phyloP scores from a whole-genome alignment of 30 jellyfish, hydroid and myxozoan species.

The Turritopsis dohrnii region DNA sequence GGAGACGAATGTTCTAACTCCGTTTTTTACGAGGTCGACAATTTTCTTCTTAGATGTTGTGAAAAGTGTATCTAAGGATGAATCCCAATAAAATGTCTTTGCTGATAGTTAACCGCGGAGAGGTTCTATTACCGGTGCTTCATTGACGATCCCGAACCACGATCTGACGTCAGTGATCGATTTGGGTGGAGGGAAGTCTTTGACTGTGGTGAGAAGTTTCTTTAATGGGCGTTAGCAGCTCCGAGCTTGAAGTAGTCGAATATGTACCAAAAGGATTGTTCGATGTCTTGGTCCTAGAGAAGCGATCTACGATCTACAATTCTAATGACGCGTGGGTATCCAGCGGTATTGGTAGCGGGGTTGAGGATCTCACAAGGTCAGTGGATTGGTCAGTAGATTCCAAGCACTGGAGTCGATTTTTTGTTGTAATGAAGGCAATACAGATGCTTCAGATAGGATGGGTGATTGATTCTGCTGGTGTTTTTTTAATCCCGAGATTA shows the following conservation, averaged over 20 bases:
- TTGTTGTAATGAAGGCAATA: too few species aligned
- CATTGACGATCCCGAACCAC: constrained; percentile 65
- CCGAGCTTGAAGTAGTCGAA: constrained; percentile 32
- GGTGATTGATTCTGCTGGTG: too few species aligned
- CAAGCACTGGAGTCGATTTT: too few species aligned
- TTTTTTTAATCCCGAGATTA: too few species aligned
- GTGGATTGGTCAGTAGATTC: too few species aligned
- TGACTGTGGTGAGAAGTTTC: neutral
- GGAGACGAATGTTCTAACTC: constrained; percentile 35
- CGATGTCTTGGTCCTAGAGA: constrained; percentile 33
- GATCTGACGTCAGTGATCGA: constrained; percentile 36
- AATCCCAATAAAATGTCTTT: too few species aligned
- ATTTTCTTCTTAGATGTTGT: constrained; percentile 20
- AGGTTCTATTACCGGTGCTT: neutral
- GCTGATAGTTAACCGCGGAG: neutral
- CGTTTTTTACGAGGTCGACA: constrained; percentile 24
- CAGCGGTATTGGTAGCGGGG: too few species aligned
- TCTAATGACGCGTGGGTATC: too few species aligned
- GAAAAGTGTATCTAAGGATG: constrained; percentile 15
- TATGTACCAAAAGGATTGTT: constrained; percentile 35
- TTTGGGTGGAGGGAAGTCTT: constrained; percentile 15
- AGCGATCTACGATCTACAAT: too few species aligned
- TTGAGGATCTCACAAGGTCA: too few species aligned
- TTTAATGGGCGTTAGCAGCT: constrained; percentile 29
- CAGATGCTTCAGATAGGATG: too few species aligned